Conservation (phyloP, 2,888 invertebrate species). For the Aethes cnicana region DNA sequence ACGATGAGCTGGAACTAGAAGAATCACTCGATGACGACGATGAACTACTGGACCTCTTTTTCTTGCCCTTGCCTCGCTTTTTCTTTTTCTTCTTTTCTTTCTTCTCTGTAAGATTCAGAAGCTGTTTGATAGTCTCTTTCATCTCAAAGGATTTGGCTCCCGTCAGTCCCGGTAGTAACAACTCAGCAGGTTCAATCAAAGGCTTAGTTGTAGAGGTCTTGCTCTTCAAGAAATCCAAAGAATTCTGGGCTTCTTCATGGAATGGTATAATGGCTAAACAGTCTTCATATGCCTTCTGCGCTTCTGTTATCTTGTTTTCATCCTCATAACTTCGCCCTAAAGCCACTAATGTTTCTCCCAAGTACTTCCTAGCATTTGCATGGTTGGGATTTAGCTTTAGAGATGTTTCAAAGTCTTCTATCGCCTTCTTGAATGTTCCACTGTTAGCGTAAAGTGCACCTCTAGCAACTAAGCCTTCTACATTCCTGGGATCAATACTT, state of each 20-base stretch:
- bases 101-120: constrained; percentile 84
- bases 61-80: constrained; percentile 85
- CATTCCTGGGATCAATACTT: constrained; percentile 94
- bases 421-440: constrained; percentile 95
- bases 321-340: constrained; percentile 94
- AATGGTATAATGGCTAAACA: constrained; percentile 92
- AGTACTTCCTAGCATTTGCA: constrained; percentile 95
- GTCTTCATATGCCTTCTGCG: constrained; percentile 91
- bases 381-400: constrained; percentile 94
- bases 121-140: constrained; percentile 85
- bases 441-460: constrained; percentile 96
- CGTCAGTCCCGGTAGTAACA: constrained; percentile 83
- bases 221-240: constrained; percentile 89
- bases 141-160: constrained; percentile 83
- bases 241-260: constrained; percentile 93
- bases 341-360: constrained; percentile 95
- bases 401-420: constrained; percentile 96
- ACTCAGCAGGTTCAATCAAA: constrained; percentile 84
- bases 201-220: constrained; percentile 83
- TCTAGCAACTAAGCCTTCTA: constrained; percentile 95
- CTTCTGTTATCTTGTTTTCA: constrained; percentile 92
- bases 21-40: constrained; percentile 87
- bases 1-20: constrained; percentile 84
- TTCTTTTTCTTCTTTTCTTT: constrained; percentile 86
- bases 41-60: constrained; percentile 84